phyloP scores from a whole-genome alignment of 1,140 invertebrate genomes.

The Halesus radiatus region DNA sequence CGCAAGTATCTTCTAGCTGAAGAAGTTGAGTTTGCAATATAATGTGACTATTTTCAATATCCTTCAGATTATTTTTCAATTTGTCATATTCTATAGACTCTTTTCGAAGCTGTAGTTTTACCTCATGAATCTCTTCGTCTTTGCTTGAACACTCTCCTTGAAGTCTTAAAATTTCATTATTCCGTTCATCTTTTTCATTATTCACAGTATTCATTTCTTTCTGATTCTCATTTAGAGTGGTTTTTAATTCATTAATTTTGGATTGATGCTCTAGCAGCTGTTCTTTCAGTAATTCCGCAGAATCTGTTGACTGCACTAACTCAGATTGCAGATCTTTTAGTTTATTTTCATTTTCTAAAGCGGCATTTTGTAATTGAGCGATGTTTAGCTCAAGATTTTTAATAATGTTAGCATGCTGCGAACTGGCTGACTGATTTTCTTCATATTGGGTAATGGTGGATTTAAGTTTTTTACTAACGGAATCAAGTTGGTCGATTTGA shows the following conservation, averaged over 20 bases:
- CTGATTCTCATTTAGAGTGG: slow-evolving; percentile 55
- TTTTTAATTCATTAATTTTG: slow-evolving; percentile 41
- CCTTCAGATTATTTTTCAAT: slow-evolving; percentile 62
- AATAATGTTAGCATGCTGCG: slow-evolving; percentile 64
- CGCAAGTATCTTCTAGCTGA: slow-evolving; percentile 60
- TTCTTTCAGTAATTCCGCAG: slow-evolving; percentile 32
- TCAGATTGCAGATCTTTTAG: slow-evolving; percentile 65
- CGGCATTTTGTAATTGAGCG: slow-evolving; percentile 55
- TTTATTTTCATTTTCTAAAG: slow-evolving; percentile 66
- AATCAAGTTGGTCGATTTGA: slow-evolving; percentile 69
- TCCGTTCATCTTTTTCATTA: slow-evolving; percentile 59
- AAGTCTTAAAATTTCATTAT: slow-evolving; percentile 64
- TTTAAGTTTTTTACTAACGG: slow-evolving; percentile 66
- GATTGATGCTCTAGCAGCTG: slow-evolving; percentile 33
- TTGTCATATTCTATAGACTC: slow-evolving; percentile 69
- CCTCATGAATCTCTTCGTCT: slow-evolving; percentile 72
- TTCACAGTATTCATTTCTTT: slow-evolving; percentile 53
- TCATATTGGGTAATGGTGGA: slow-evolving; percentile 68
- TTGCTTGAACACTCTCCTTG: slow-evolving; percentile 68
- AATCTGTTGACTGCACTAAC: slow-evolving; percentile 57
- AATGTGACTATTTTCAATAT: slow-evolving; percentile 64
- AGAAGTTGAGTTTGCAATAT: slow-evolving; percentile 55
- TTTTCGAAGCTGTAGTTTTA: slow-evolving; percentile 67
- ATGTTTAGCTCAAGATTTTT: slow-evolving; percentile 68
- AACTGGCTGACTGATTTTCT: slow-evolving; percentile 64